phyloP scores from a whole-genome alignment of 2,797 vertebrate genomes.

The Clamator glandarius region DNA sequence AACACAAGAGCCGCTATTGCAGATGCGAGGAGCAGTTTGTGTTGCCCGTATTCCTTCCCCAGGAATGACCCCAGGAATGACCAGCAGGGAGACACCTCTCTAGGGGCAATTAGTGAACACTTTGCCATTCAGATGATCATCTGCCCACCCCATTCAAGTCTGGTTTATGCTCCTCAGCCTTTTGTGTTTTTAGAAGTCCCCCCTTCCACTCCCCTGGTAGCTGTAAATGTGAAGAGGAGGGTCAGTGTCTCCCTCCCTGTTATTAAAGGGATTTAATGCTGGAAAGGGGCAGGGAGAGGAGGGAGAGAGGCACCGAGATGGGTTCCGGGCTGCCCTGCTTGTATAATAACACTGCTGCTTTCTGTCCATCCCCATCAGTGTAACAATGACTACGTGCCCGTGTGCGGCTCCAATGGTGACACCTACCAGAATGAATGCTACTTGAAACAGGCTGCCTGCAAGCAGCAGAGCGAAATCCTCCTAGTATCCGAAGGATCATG shows the following conservation, averaged over 20 bases:
- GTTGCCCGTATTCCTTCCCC: fast-evolving
- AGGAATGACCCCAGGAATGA: neutral
- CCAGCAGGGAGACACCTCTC: neutral
- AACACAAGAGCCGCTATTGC: neutral
- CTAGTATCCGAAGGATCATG: conserved; percentile 93
- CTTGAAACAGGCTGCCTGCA: conserved; percentile 95
- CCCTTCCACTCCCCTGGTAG: neutral
- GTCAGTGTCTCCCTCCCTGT: neutral
- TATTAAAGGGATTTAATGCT: neutral
- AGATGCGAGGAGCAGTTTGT: neutral
- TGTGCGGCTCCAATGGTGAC: conserved; percentile 98
- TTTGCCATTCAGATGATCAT: neutral
- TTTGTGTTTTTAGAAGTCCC: neutral
- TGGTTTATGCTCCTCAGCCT: neutral
- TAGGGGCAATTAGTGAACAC: neutral
- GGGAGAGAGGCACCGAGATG: neutral
- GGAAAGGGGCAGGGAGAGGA: neutral
- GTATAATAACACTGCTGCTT: neutral
- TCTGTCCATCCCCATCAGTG: conserved; percentile 80
- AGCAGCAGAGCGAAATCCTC: conserved; percentile 96
- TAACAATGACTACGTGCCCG: conserved; percentile 95
- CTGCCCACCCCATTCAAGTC: neutral
- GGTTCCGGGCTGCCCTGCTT: neutral
- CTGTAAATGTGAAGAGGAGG: neutral
- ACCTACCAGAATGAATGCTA: conserved; percentile 98